These are phyloP conservation scores for Rhyacophila brunnea DNA, from an alignment of 1,140 invertebrate genomes.

Conservation along the genomic window DNA sequence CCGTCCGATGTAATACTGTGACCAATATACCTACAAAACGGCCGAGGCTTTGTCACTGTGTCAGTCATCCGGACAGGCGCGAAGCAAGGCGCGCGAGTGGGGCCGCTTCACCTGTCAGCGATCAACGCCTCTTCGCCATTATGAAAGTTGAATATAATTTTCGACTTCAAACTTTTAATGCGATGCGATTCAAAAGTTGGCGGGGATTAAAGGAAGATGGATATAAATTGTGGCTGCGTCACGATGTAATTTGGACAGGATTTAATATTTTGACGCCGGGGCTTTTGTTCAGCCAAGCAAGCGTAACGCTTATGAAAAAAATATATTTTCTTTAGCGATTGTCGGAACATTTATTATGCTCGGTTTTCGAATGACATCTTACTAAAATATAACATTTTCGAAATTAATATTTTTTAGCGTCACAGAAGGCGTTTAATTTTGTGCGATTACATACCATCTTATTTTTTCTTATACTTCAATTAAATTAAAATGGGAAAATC, in stretches of 20 bases:
- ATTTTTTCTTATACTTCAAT: too few species aligned
- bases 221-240: neutral
- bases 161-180: neutral
- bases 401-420: too few species aligned
- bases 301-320: too few species aligned
- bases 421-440: too few species aligned
- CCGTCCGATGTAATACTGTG: too few species aligned
- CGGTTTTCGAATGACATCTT: too few species aligned
- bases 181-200: neutral
- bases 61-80: neutral
- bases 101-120: neutral
- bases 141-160: neutral
- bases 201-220: neutral
- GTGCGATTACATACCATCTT: too few species aligned
- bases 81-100: neutral
- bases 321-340: too few species aligned
- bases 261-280: neutral
- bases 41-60: neutral
- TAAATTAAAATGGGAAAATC: too few species aligned
- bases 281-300: too few species aligned
- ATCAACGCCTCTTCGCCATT: neutral
- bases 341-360: too few species aligned
- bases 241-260: neutral
- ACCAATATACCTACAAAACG: constrained; percentile 1
- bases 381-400: too few species aligned